Base-by-base conservation (phyloP, 1,140 invertebrate genomes). In the Ceratina calcarata region DNA sequence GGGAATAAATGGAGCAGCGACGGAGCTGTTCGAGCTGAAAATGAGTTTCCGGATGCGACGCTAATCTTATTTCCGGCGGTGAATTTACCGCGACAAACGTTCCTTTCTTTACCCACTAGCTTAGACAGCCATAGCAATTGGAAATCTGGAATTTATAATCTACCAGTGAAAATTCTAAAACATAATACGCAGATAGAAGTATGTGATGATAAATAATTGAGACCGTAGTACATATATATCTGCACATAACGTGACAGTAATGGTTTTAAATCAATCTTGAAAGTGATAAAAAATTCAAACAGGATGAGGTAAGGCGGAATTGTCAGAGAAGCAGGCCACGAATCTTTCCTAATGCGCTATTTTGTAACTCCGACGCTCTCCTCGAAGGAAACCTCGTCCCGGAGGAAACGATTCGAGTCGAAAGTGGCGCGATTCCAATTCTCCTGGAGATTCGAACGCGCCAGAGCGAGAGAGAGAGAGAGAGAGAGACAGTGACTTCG, bases 41-140 rank as follows among this genome's bases (percentile, higher is more conserved):
- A 79, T 73, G 78, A 79, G 74, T 79, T 79, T 73, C 78, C 70
- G 70, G 78, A 79, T 67, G 71, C 71, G 22, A 64, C 62, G 78
- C 78, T 79, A 79, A 79, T 79, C 78, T 74, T 79, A 79, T 79
- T 70, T 74, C 27, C 22, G 60, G 32, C 32, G 18, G 18, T 18
- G 62, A 74, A 79, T 79, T 73, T 66, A 79, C 62, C 71, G 12
- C 61, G 53, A 24, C 62, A 55, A 79, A 74, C 71, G 70, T 67
- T 22, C 20, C 22, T 13, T 62, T 74, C 60, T 67, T 22, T 67
- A 74, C 22, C 16, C 53, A 1, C 13, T 16, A 1, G 37, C 3
- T 45, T 45, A 45, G 37, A 45, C 2, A 45, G 7, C 37, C 7
- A 45, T 45, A 45, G 37, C 37, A 45, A 10, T 45, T 45, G 37